Conservation (phyloP, 2,113 vertebrate genomes). For the Tylochromis polylepis region DNA sequence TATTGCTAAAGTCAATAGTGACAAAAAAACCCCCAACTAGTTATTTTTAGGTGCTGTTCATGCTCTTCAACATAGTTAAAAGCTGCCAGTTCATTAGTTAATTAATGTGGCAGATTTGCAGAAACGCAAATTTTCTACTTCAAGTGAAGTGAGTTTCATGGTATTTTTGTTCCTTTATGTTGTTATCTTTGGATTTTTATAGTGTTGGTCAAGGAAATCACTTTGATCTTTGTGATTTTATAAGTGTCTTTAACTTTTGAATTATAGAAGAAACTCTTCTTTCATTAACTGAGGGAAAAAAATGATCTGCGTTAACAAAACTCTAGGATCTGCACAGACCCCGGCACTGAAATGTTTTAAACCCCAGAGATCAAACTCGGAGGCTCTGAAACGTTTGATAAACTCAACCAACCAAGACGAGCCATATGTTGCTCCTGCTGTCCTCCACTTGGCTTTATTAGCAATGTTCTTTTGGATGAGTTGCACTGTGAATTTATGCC, state of each 20-base stretch:
- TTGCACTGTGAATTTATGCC: neutral
- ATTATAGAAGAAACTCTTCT: too few relatives aligned
- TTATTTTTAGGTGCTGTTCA: neutral
- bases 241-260: too few relatives aligned
- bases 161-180: neutral
- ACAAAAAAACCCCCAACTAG: neutral
- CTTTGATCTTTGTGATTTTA: neutral
- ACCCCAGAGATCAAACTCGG: neutral
- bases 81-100: neutral
- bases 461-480: neutral
- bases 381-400: neutral
- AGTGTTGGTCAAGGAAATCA: neutral
- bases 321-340: neutral
- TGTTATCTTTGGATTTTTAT: neutral
- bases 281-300: neutral
- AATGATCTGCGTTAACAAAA: neutral
- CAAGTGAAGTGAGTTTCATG: neutral
- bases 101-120: neutral
- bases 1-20: neutral
- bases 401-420: neutral
- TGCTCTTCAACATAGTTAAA: neutral
- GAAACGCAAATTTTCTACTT: neutral
- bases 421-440: slow-evolving; percentile 31
- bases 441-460: neutral
- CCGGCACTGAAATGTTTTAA: neutral